Evolutionary conservation across 1,140 invertebrate species (phyloP), one percentile per base, ranked within the genome.

Genomic region (Eulimnadia texana): DNA sequence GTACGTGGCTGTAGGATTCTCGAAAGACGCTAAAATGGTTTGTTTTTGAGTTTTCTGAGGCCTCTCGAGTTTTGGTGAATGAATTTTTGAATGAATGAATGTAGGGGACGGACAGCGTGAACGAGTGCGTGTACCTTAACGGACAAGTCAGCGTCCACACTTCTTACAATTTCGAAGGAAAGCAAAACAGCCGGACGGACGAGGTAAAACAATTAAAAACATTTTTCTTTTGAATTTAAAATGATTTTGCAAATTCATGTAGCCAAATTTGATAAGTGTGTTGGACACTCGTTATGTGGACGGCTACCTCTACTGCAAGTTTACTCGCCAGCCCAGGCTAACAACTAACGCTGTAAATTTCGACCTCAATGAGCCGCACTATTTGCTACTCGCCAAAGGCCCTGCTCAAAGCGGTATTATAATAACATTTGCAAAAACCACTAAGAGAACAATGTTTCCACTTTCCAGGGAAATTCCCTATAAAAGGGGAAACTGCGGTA

Each of bases 51-150:
- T n/a, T n/a, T n/a, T n/a, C n/a, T n/a, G n/a, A n/a, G n/a, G n/a
- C n/a, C n/a, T n/a, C n/a, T n/a, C n/a, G n/a, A n/a, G n/a, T n/a
- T n/a, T n/a, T n/a, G n/a, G n/a, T n/a, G n/a, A n/a, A n/a, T n/a
- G n/a, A n/a, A n/a, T n/a, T n/a, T n/a, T n/a, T n/a, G n/a, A n/a
- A n/a, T n/a, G n/a, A n/a, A n/a, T n/a, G n/a, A n/a, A n/a, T n/a
- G n/a, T n/a, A 84, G 84, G 90, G 88, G 49, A 82, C 85, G 25
- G 91, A 94, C 72, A 84, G 82, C 66, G 86, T 90, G 0, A 83
- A 88, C 64, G 90, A 92, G 68, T 95, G 91, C 70, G 76, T 83
- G 60, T 71, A 68, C 16, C 77, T 77, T 58, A 78, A 78, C 49
- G 64, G 65, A 9, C 72, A 74, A 63, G 76, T 90, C 1, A 78